Conservation (phyloP, 1,140 invertebrate species). For the Drosophila insularis region DNA sequence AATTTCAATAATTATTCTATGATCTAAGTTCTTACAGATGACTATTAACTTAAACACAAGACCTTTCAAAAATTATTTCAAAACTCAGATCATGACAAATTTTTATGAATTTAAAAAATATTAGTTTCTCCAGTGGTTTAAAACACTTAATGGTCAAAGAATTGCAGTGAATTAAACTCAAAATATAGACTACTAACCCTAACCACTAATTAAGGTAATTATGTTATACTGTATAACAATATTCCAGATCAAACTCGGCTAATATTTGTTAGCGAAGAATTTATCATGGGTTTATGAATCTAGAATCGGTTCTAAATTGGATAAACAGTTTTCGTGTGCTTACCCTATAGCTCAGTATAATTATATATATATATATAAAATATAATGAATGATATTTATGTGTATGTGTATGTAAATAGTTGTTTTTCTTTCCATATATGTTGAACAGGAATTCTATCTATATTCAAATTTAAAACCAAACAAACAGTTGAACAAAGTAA, state of each 20-base stretch:
- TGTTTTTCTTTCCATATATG: slow-evolving; percentile 61
- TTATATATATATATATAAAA: slow-evolving; percentile 4
- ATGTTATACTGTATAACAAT: too few relatives aligned
- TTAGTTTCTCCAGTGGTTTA: too few relatives aligned
- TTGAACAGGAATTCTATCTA: slow-evolving; percentile 50
- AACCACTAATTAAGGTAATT: too few relatives aligned
- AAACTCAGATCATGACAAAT: too few relatives aligned
- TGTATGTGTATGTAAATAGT: slow-evolving; percentile 71
- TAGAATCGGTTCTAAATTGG: not conserved
- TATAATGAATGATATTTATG: slow-evolving; percentile 38
- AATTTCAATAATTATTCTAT: not conserved
- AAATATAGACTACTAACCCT: too few relatives aligned
- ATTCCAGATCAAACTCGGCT: not conserved
- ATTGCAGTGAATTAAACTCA: too few relatives aligned
- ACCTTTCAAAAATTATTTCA: too few relatives aligned
- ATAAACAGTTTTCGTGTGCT: not conserved
- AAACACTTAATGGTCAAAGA: too few relatives aligned
- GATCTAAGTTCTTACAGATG: not conserved
- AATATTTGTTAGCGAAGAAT: not conserved
- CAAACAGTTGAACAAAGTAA: slow-evolving; percentile 46
- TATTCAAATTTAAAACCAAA: slow-evolving; percentile 50
- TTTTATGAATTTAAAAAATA: too few relatives aligned
- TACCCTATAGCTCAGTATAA: slow-evolving; percentile 17
- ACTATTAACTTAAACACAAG: too few relatives aligned
- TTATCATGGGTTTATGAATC: too few relatives aligned